Percentiles rank a stretch among this genome's conserved stretches.
Conservation (phyloP, 1,140 invertebrate genomes). For the Heterodera schachtii region DNA sequence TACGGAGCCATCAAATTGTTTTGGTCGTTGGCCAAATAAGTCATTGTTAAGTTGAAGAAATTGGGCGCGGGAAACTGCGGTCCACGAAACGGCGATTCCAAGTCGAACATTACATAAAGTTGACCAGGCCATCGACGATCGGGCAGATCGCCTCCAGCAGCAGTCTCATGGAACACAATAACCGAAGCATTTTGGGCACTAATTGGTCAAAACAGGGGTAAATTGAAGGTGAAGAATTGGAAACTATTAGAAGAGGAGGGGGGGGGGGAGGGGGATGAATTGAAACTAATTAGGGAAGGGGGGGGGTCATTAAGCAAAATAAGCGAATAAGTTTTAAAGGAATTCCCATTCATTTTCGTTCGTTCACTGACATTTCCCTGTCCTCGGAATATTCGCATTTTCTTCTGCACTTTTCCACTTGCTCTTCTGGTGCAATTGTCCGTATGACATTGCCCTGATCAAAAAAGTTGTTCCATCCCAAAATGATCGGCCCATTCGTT, state of each 20-base stretch:
- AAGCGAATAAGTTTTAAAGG: no score
- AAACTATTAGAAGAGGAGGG: no score
- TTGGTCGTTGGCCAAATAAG: constrained; percentile 26
- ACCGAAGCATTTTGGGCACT: constrained; percentile 15
- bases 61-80: not conserved
- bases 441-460: constrained; percentile 9
- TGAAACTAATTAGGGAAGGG: no score
- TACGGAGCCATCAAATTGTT: constrained; percentile 30
- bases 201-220: not conserved
- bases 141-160: not conserved
- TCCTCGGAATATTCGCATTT: constrained; percentile 14
- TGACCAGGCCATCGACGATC: not conserved
- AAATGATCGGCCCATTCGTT: constrained; percentile 1
- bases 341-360: no score
- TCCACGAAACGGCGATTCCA: constrained; percentile 13
- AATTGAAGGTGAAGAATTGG: no score
- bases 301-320: no score
- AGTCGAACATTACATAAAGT: constrained; percentile 20
- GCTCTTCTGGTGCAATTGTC: constrained; percentile 13
- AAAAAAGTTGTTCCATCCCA: constrained; percentile 28
- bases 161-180: constrained; percentile 15
- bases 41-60: constrained; percentile 39
- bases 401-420: constrained; percentile 7
- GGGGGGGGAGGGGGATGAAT: no score
- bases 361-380: not conserved